phyloP scores from a whole-genome alignment of 2,113 vertebrate genomes.

The Planiliza haematocheilus region DNA sequence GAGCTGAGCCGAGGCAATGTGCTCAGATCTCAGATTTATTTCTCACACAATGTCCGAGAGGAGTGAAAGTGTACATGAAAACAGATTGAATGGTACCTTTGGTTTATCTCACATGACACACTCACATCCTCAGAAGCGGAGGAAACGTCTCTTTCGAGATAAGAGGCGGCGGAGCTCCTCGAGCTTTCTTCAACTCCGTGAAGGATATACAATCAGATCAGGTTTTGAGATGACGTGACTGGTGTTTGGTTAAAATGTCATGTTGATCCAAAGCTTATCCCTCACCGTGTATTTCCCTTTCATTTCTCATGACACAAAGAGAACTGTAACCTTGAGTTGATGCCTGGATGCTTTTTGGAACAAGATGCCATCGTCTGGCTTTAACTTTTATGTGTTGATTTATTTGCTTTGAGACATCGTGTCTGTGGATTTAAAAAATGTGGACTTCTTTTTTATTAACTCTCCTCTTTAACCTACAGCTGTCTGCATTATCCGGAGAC shows the following conservation, averaged over 20 bases:
- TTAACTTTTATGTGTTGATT: not conserved
- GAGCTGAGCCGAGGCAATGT: too few relatives aligned
- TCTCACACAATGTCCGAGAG: not conserved
- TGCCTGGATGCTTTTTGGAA: too few relatives aligned
- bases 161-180: conserved; percentile 13
- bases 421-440: not conserved
- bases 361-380: not conserved
- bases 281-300: not conserved
- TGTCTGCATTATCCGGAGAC: not conserved
- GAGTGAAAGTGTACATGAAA: conserved; percentile 7
- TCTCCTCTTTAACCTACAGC: too few relatives aligned
- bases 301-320: not conserved
- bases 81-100: not conserved
- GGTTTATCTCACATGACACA: conserved; percentile 39
- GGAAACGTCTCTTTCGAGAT: conserved; percentile 33
- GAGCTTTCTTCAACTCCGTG: conserved; percentile 18
- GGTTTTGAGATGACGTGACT: not conserved
- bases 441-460: too few relatives aligned
- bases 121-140: conserved; percentile 20
- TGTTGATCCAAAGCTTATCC: conserved; percentile 13
- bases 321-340: not conserved
- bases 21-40: conserved; percentile 27
- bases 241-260: conserved; percentile 30
- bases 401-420: not conserved
- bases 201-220: conserved; percentile 26